Conservation (phyloP, 1,140 invertebrate species). For the Hypsibius dujardini region DNA sequence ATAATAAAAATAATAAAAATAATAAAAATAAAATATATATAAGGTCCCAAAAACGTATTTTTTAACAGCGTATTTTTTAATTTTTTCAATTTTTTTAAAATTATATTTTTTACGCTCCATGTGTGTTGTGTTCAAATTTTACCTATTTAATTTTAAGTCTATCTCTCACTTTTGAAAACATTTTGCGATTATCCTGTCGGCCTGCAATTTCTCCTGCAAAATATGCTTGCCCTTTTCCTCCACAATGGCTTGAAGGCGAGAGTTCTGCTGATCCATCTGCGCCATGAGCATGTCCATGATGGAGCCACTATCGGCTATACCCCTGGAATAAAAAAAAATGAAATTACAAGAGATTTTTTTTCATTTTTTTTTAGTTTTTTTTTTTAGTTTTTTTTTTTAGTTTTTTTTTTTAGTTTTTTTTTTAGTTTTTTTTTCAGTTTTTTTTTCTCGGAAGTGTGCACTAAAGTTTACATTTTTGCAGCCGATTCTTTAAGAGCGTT, state of each 20-base stretch:
- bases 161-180: constrained; percentile 10
- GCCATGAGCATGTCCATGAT: constrained; percentile 85
- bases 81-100: neutral
- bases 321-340: neutral
- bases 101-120: no score
- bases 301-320: constrained; percentile 50
- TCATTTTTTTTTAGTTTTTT: no score
- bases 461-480: neutral
- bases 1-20: no score
- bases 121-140: no score
- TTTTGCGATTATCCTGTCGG: constrained; percentile 65
- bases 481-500: neutral
- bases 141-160: no score
- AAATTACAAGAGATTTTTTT: neutral
- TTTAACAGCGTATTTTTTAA: neutral
- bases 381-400: no score
- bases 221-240: constrained; percentile 87
- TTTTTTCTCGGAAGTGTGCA: neutral
- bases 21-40: no score
- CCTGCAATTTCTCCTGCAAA: constrained; percentile 85
- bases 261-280: constrained; percentile 94
- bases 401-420: no score
- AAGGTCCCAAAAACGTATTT: neutral
- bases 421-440: no score
- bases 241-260: constrained; percentile 83